Base-by-base conservation (phyloP, 53 echinoderm and acorn worm genomes). In the Henricia sp. region DNA sequence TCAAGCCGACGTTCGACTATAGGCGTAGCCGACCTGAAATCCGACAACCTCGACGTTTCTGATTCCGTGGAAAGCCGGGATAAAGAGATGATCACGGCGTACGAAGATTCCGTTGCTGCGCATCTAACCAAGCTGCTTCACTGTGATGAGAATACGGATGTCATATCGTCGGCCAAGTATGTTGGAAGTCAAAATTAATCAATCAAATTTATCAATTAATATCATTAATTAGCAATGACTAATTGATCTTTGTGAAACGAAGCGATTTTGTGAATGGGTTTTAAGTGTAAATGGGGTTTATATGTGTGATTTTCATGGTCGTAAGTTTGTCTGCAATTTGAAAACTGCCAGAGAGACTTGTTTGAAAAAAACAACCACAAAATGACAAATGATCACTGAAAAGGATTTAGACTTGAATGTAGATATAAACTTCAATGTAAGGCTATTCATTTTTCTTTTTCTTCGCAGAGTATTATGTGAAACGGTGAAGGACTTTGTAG, bases 41-140 rank as follows among this genome's bases (percentile, higher is more conserved):
- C 37, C 17, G 86, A 83, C 20, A 58, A 52, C 23, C n/a, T 60
- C 10, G 80, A 83, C 12, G 56, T 72, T 14, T 60, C 33, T 0
- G 91, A 92, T 24, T 71, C 70, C 5, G 65, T 60, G 78, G 86
- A 86, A 37, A 85, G 89, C 24, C 82, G 68, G 34, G 93, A 93
- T 43, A 90, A 87, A 51, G 90, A 93, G 87, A 93, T 90, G 84
- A 96, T 96, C 69, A 91, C 87, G 39, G 74, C 86, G 0, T 96
- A 96, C 23, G 97, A 96, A 69, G 88, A 96, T 67, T 96, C 97
- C 0, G 97, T 96, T 0, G 97, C 97, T n/a, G 89, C 88, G 17
- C 97, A 96, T 68, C 94, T 96, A 50, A 90, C 97, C 0, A 96
- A 96, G 65, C 92, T 96, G 20, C 88, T 96, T 2, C 94, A 96